Evolutionary conservation across 2,113 vertebrate genomes (phyloP), one percentile per base, ranked within the genome.

Genomic region (Pelobates fuscus): DNA sequence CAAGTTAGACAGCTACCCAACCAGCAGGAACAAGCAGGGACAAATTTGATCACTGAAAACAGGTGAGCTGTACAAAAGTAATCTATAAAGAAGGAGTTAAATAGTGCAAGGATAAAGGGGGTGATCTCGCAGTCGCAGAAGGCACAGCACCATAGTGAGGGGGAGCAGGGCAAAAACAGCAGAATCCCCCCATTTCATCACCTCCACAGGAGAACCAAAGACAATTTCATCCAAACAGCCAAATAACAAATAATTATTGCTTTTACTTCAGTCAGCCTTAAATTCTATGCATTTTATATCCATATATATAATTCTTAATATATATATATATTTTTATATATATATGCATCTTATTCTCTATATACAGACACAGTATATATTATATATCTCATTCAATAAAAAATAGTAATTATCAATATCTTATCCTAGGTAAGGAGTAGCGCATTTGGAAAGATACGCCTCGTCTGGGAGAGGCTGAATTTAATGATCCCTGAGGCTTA

Each of bases 311-410:
- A 21, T 26, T 5, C 41, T 67, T 49, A 54, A 24, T 73, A 64
- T 73, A 55, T 73, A 65, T 73, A 73, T 73, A 73, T 72, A 54
- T 60, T 23, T 29, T 3, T n/a, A 54, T 23, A 72, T 73, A 64
- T 73, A 64, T 66, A 67, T 32, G 49, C 32, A 57, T 58, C 54
- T 70, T 52, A 30, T 25, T 74, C 63, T 75, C 71, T 75, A 75
- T 75, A 75, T 75, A 75, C 71, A 75, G 62, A 75, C 71, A 73
- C 46, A 58, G 55, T 75, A 70, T 70, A 75, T 75, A 67, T 67
- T 75, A 67, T 65, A 74, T 43, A 58, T 75, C 54, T 67, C 63
- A 75, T 66, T 66, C 71, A 65, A 74, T 74, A 74, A 55, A 72
- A 73, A 74, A 75, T 75, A 59, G 46, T 18, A 43, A 59, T 59